phyloP scores from a whole-genome alignment of 2,797 vertebrate genomes.

The Dromococcyx pavoninus region DNA sequence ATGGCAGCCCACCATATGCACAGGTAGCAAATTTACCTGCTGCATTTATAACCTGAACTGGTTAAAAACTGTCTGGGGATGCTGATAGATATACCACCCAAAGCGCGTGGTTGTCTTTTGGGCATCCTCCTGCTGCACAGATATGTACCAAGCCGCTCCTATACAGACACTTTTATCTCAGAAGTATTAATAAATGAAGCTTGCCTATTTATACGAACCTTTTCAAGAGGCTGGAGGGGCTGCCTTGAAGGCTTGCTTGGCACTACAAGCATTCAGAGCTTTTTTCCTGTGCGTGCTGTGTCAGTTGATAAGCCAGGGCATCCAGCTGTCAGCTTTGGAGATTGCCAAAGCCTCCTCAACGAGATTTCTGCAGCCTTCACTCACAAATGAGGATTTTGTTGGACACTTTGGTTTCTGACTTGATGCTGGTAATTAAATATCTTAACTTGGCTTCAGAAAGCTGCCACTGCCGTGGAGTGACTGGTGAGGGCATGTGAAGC shows the following conservation, averaged over 20 bases:
- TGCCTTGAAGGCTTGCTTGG: constrained; percentile 16
- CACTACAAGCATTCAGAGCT: constrained; percentile 26
- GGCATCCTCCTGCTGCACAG: not conserved
- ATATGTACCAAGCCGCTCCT: not conserved
- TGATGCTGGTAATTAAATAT: constrained; percentile 52
- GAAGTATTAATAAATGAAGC: constrained; percentile 45
- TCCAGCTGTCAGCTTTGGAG: constrained; percentile 61
- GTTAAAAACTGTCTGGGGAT: not conserved
- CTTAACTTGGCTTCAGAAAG: constrained; percentile 27
- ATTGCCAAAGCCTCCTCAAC: constrained; percentile 57
- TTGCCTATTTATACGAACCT: constrained; percentile 36
- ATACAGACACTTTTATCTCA: not conserved
- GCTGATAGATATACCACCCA: not conserved
- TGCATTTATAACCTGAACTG: not conserved
- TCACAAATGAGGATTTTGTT: constrained; percentile 49
- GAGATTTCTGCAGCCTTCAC: constrained; percentile 28
- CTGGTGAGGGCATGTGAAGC: constrained; percentile 7
- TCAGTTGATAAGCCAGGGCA: constrained; percentile 55
- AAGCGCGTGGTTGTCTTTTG: not conserved
- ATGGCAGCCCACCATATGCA: not conserved
- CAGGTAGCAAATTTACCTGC: not conserved
- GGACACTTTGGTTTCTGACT: constrained; percentile 36
- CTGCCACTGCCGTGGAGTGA: not conserved
- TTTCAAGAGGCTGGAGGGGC: not conserved
- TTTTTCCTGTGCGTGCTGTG: not conserved